Evolutionary conservation across 2,888 invertebrate genomes (phyloP).

Genomic region (Dolomedes plantarius): DNA sequence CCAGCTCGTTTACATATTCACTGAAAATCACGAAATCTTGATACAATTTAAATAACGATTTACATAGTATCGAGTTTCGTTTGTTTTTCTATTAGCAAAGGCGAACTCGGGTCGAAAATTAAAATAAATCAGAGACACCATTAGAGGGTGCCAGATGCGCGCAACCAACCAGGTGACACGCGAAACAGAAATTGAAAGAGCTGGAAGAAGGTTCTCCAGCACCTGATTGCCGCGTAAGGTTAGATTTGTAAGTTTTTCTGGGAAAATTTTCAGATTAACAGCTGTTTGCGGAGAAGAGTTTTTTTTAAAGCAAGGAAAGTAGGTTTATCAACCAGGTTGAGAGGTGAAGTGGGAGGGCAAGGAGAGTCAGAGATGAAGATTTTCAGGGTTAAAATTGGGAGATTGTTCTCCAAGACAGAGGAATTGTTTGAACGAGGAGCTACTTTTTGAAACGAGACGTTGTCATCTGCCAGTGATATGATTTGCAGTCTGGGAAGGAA

Average conservation of each 20-base stretch:
- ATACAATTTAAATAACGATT: not conserved
- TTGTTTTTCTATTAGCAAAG: not conserved
- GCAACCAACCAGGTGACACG: not conserved
- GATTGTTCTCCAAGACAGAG: too few relatives aligned
- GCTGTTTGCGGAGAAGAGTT: not conserved
- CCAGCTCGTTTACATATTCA: too few relatives aligned
- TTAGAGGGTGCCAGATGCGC: not conserved
- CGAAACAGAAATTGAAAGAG: not conserved
- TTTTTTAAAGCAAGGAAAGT: not conserved
- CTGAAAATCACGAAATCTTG: too few relatives aligned
- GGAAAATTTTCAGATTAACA: slow-evolving; percentile 12
- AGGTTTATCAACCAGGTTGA: not conserved
- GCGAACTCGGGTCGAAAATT: not conserved
- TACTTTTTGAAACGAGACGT: too few relatives aligned
- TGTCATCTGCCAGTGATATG: too few relatives aligned
- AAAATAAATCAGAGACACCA: not conserved
- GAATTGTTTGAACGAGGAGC: too few relatives aligned
- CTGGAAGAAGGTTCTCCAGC: not conserved
- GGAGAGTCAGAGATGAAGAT: too few relatives aligned
- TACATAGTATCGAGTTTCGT: not conserved
- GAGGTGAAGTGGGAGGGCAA: not conserved
- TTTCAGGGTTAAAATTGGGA: too few relatives aligned
- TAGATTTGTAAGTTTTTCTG: slow-evolving; percentile 7
- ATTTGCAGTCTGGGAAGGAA: too few relatives aligned
- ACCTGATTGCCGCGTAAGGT: not conserved